phyloP scores from a whole-genome alignment of 2,888 invertebrate genomes.

The Galeruca laticollis region DNA sequence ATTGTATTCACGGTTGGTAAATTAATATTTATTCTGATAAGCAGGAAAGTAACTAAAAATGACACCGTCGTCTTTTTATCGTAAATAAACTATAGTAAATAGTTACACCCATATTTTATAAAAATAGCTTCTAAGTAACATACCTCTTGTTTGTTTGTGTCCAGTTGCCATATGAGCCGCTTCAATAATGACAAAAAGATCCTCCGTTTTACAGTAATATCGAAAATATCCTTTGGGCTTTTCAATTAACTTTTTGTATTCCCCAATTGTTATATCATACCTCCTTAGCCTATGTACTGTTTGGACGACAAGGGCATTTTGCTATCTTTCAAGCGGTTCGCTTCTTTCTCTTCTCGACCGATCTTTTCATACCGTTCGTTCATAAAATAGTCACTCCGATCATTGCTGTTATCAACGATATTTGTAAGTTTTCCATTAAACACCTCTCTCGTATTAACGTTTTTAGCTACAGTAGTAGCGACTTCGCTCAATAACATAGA shows the following conservation, averaged over 20 bases:
- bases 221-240: background rate
- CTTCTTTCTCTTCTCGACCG: no score
- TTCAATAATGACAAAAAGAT: conserved; percentile 23
- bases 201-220: background rate
- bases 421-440: no score
- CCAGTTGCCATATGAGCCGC: conserved; percentile 27
- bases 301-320: conserved; percentile 24
- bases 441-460: background rate
- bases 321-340: background rate
- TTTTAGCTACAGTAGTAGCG: conserved; percentile 2
- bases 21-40: no score
- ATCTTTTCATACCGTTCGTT: conserved; percentile 20
- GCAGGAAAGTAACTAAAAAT: no score
- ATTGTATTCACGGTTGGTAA: no score
- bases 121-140: conserved; percentile 8
- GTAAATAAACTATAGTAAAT: background rate
- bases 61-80: no score
- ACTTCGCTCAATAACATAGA: background rate
- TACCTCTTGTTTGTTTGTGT: conserved; percentile 30
- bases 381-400: conserved; percentile 7
- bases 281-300: conserved; percentile 13
- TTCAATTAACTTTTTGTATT: conserved; percentile 1
- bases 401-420: background rate
- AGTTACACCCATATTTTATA: background rate
- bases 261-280: conserved; percentile 22